phyloP scores from a whole-genome alignment of 1,140 invertebrate genomes.

The Subanguina moxae region DNA sequence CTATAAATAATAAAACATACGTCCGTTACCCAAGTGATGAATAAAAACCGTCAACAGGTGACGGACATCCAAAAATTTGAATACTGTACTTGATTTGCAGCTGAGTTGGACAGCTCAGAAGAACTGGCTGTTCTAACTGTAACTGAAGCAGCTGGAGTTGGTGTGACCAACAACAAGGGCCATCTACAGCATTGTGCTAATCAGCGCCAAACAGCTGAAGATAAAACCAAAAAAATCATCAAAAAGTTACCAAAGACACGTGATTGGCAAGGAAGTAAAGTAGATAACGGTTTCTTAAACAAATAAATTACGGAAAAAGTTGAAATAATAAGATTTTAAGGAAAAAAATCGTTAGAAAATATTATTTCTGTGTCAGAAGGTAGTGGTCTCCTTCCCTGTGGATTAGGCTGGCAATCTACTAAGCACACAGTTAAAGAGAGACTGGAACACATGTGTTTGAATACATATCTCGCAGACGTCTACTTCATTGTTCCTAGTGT shows the following conservation, averaged over 20 bases:
- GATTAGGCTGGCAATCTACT: constrained; percentile 61
- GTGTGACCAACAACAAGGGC: background rate
- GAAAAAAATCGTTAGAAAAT: too few species aligned
- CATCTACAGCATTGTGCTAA: background rate
- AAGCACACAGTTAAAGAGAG: constrained; percentile 74
- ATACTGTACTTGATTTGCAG: background rate
- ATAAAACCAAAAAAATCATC: background rate
- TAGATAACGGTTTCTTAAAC: background rate
- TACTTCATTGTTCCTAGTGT: constrained; percentile 65
- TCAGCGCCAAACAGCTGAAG: background rate
- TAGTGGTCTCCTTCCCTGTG: background rate
- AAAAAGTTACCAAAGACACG: background rate
- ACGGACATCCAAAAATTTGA: too few species aligned
- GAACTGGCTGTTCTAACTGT: background rate
- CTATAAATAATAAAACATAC: background rate
- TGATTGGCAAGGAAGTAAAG: background rate
- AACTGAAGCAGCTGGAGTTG: background rate
- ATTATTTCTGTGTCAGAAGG: background rate
- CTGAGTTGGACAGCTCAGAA: background rate
- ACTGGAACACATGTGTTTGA: constrained; percentile 74
- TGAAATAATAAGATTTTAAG: too few species aligned
- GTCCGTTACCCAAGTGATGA: background rate
- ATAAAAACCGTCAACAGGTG: too few species aligned
- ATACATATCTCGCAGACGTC: constrained; percentile 76
- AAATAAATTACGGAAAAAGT: too few species aligned